Evolutionary conservation across 2,797 vertebrate species (phyloP).

Genomic region (Vespertilio murinus): DNA sequence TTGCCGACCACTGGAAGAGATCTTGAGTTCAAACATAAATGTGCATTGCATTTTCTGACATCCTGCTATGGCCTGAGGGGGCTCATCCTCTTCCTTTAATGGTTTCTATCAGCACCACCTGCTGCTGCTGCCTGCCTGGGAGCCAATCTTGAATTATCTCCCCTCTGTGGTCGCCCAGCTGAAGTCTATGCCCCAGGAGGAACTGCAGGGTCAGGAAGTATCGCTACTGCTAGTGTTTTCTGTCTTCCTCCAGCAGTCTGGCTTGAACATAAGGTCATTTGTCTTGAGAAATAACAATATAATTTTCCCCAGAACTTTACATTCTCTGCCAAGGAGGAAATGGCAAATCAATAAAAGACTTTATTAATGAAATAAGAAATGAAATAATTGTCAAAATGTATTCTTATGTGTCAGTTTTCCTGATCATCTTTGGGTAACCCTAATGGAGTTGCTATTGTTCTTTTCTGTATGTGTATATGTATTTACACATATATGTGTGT

Average conservation of each 20-base stretch:
- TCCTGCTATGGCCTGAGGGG: not conserved
- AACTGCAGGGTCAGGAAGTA: not conserved
- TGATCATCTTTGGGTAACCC: not conserved
- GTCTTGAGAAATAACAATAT: not conserved
- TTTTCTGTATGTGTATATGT: not conserved
- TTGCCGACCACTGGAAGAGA: no score
- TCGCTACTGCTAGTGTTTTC: not conserved
- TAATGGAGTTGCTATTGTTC: not conserved
- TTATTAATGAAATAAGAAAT: constrained; percentile 10
- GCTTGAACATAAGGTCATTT: not conserved
- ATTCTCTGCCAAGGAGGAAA: not conserved
- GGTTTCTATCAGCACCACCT: not conserved
- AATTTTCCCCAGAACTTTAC: not conserved
- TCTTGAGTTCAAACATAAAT: constrained; percentile 3
- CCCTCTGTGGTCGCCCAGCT: not conserved
- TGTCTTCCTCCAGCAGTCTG: constrained; percentile 13
- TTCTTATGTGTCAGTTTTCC: constrained; percentile 14
- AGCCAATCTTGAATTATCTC: not conserved
- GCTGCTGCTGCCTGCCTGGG: not conserved
- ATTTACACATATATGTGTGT: not conserved
- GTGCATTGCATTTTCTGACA: not conserved
- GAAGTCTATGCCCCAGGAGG: not conserved
- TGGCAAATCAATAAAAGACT: not conserved
- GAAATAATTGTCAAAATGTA: not conserved
- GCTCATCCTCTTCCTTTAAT: not conserved